Base-by-base conservation (phyloP, 2,113 vertebrate genomes). In the Eretmodus cyanostictus region DNA sequence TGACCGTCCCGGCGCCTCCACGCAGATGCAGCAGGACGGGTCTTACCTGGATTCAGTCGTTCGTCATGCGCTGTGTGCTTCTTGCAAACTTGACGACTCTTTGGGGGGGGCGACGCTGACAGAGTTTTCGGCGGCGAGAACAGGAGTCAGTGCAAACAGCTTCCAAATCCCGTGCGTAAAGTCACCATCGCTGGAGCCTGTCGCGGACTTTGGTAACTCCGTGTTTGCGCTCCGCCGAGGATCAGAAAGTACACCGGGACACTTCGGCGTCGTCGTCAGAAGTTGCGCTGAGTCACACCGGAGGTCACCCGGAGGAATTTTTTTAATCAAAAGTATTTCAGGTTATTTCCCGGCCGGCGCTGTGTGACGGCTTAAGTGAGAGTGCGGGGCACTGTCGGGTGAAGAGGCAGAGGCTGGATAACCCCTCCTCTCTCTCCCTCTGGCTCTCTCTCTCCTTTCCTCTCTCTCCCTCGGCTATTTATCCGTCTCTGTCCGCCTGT, bases 321-420 rank as follows among this genome's bases (percentile, higher is more conserved):
- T 4, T 36, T 22, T 5, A 66, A 66, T 66, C 61, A 95, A 96
- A 97, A 97, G 96, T 97, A 95, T 96, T 97, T 97, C 92, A 96
- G 97, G 96, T 97, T 88, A 97, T 97, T 97, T 97, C 97, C 97
- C 96, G 97, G 97, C 97, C 96, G 96, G 97, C 97, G 96, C 96
- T 94, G 95, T 95, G 97, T 96, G 96, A 97, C 97, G 97, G 97
- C 97, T 68, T 96, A 97, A 93, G 97, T 97, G 96, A 90, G 97
- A 97, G 97, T 97, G 92, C 80, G 81, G 91, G 93, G 85, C 89
- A 90, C 92, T 73, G 90, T 27, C 84, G 89, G 90, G 86, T 73
- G 84, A 81, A 89, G 88, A 93, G 87, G 83, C 89, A 86, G 81
- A 89, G 61, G 84, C 83, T 80, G 89, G 88, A 82, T 95, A 94